These are phyloP conservation scores for Nasonia vitripennis DNA, from an alignment of 1,140 invertebrate species.

Conservation along the genomic window DNA sequence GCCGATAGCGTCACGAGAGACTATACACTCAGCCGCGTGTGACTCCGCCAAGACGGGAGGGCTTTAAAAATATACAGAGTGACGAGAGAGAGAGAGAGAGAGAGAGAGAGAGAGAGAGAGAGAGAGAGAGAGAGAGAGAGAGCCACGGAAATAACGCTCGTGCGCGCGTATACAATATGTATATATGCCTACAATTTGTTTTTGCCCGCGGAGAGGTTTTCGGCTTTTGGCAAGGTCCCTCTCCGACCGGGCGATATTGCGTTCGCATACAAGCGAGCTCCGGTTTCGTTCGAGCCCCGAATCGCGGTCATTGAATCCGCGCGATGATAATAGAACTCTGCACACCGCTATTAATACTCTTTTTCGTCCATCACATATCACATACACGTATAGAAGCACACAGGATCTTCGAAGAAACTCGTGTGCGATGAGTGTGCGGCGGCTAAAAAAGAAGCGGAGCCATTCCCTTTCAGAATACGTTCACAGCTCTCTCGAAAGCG, in stretches of 20 bases:
- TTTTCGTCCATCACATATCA: background rate
- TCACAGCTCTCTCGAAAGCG: background rate
- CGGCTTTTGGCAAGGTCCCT: background rate
- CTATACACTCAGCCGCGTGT: background rate
- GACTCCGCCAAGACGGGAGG: constrained; percentile 3
- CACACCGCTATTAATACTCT: background rate
- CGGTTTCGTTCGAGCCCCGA: background rate
- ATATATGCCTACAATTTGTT: background rate
- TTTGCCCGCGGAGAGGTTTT: background rate
- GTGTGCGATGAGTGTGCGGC: background rate
- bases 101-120: background rate
- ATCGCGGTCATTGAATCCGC: background rate
- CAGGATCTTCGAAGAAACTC: background rate
- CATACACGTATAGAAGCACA: too few relatives aligned
- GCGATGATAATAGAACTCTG: background rate
- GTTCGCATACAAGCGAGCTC: background rate
- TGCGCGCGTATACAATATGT: background rate
- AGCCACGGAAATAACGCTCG: constrained; percentile 25
- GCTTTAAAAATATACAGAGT: constrained; percentile 23
- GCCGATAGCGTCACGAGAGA: constrained; percentile 5
- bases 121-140: constrained; percentile 16
- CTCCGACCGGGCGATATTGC: too few relatives aligned
- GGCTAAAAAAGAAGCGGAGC: background rate
- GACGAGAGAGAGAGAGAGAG: background rate
- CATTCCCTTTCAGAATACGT: constrained; percentile 30